Conservation (phyloP, 2,888 invertebrate genomes). For the Phasia obesa region DNA sequence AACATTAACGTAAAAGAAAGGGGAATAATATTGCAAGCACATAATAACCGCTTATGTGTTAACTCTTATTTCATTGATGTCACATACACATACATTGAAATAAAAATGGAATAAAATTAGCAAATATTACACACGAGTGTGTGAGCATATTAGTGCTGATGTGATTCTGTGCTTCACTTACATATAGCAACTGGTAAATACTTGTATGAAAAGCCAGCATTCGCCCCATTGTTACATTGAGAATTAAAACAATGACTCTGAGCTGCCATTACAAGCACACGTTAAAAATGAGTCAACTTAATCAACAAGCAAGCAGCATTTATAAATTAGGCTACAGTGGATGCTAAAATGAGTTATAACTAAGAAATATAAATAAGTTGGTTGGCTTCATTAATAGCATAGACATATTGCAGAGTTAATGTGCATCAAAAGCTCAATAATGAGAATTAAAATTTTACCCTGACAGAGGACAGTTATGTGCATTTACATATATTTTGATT, state of each 20-base stretch:
- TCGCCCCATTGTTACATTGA: constrained; percentile 49
- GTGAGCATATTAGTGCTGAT: too few species aligned
- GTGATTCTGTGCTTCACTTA: constrained; percentile 1
- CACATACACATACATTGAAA: constrained; percentile 29
- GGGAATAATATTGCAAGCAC: not conserved
- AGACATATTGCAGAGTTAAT: too few species aligned
- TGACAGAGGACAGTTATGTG: too few species aligned
- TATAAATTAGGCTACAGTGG: constrained; percentile 43
- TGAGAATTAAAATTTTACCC: too few species aligned
- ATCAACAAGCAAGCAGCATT: constrained; percentile 30
- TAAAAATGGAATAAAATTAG: constrained; percentile 2
- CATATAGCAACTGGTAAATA: not conserved
- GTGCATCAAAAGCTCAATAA: too few species aligned
- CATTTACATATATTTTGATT: too few species aligned
- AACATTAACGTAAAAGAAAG: not conserved
- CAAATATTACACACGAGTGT: not conserved
- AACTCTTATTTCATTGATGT: constrained; percentile 61
- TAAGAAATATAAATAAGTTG: too few species aligned
- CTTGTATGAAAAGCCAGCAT: constrained; percentile 17
- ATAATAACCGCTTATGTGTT: constrained; percentile 55
- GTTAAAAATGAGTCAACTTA: constrained; percentile 25
- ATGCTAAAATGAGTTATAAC: too few species aligned
- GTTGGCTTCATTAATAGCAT: too few species aligned
- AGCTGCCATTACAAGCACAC: constrained; percentile 39
- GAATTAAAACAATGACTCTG: constrained; percentile 45